These are phyloP conservation scores for Blennius ocellaris DNA, from an alignment of 2,113 vertebrate species.

Conservation along the genomic window DNA sequence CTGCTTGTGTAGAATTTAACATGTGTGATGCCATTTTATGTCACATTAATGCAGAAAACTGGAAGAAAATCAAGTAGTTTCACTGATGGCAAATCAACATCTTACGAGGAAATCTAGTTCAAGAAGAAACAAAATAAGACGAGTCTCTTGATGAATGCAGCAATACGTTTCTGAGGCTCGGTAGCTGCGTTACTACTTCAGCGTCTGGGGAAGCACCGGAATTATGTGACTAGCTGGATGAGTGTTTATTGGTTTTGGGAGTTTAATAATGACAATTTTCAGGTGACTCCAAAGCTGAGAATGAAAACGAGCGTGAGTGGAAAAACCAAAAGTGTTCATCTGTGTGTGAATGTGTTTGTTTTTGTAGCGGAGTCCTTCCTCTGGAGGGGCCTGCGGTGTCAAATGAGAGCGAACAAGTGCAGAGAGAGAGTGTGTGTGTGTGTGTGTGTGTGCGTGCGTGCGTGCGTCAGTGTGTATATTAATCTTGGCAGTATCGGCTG, in stretches of 20 bases:
- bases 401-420: background rate
- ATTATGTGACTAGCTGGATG: too few species aligned
- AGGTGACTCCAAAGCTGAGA: constrained; percentile 45
- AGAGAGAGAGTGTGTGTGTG: constrained; percentile 9
- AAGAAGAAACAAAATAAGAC: too few species aligned
- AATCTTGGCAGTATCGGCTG: constrained; percentile 47
- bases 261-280: constrained; percentile 40
- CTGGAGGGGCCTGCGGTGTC: constrained; percentile 15
- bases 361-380: constrained; percentile 40
- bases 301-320: constrained; percentile 7
- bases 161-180: too few species aligned
- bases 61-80: too few species aligned
- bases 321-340: constrained; percentile 19
- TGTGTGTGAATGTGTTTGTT: constrained; percentile 35
- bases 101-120: too few species aligned
- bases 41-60: too few species aligned
- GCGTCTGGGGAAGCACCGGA: too few species aligned
- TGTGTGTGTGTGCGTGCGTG: background rate
- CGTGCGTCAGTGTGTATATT: constrained; percentile 29
- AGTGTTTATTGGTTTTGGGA: background rate
- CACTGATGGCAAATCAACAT: too few species aligned
- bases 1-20: too few species aligned
- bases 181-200: too few species aligned
- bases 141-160: too few species aligned
- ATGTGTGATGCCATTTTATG: too few species aligned